Evolutionary conservation across 2,888 invertebrate genomes (phyloP), one percentile per base, ranked within the genome.

Genomic region (Macrosiphum euphorbiae): DNA sequence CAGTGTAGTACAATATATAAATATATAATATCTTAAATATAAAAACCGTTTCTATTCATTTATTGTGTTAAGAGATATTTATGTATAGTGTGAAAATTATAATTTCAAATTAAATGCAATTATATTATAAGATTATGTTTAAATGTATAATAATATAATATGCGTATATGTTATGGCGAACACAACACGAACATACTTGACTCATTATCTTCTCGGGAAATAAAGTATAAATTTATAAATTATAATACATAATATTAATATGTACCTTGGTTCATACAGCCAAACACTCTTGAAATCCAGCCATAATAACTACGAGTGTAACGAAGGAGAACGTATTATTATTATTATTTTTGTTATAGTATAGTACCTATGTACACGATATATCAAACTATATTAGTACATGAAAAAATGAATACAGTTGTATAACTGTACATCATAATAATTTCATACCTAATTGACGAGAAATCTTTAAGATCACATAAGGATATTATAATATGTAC

Each of bases 51-150:
- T 67, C 20, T 3, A 8, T n/a, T 67, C 7, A 10, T 41, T 47
- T 28, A 67, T 24, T 20, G 1, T 47, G 67, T 67, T 67, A 35
- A 11, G 16, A 61, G n/a, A 47, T 47, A 50, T 50, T 28, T 90
- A 10, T 24, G 47, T 90, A 24, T 35, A 3, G 5, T 16, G n/a
- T 24, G n/a, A n/a, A 50, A 47, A 90, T 24, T 67, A 47, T 61
- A 20, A 35, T 61, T 89, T 61, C 28, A 10, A 89, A 89, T 89
- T 28, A 61, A n/a, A 58, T 88, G 78, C 35, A 78, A 78, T 35
- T 35, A 35, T 78, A 55, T 13, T 24, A 67, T 67, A 61, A 10
- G 16, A 35, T 35, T 35, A 35, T 78, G 26, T 26, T 58, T 26
- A 58, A 58, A 58, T 26, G 8, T 55, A 55, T 35, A 35, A 35